A percentile compares a stretch with the other conserved stretches of the same genome.
Conservation (phyloP, 2,797 vertebrate species). For the Sebastes hopkinsi region DNA sequence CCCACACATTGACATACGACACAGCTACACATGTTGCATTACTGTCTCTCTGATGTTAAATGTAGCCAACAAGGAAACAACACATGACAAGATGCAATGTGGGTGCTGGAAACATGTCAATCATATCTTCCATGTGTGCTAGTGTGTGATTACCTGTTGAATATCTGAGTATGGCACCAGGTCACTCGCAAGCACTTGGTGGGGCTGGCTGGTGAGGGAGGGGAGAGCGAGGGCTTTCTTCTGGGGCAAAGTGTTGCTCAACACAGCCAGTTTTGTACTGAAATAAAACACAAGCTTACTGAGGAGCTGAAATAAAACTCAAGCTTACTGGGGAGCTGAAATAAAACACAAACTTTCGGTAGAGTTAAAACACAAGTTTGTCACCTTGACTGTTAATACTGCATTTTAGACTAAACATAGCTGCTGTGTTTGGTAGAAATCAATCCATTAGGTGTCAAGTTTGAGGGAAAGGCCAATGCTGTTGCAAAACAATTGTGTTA, state of each 20-base stretch:
- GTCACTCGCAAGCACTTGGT: slow-evolving; percentile 96
- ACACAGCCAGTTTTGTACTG: slow-evolving; percentile 92
- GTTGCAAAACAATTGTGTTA: not conserved
- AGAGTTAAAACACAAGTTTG: not conserved
- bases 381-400: not conserved
- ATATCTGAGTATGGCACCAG: slow-evolving; percentile 91
- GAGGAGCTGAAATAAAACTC: not conserved
- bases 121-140: not conserved
- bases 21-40: not conserved
- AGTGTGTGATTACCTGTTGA: slow-evolving; percentile 87
- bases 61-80: not conserved
- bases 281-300: not conserved
- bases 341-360: not conserved
- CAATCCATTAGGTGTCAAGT: not conserved
- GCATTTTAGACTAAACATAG: not conserved
- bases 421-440: not conserved
- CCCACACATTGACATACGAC: slow-evolving; percentile 8
- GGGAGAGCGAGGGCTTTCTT: slow-evolving; percentile 91
- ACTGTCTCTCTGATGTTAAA: not conserved
- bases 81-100: not conserved
- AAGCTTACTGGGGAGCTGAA: slow-evolving; percentile 66
- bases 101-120: not conserved
- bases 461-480: not conserved
- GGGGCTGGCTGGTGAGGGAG: slow-evolving; percentile 94
- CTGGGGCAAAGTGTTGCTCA: slow-evolving; percentile 89